Conservation (phyloP, 53 echinoderm and acorn worm genomes). For the Actinopyga echinites region DNA sequence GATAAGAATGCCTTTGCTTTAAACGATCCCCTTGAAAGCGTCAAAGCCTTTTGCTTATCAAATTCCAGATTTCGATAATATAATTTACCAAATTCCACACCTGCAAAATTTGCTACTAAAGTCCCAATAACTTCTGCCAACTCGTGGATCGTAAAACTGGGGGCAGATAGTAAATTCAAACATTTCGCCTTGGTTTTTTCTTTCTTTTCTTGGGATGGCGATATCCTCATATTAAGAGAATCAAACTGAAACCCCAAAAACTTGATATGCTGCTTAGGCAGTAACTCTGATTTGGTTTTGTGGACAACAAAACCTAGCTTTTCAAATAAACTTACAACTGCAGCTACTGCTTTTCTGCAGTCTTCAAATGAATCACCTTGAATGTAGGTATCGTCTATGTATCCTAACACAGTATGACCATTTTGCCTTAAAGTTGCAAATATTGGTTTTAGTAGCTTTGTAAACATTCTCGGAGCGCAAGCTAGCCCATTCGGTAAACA, state of each 20-base stretch:
- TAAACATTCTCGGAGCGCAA: slow-evolving; percentile 58
- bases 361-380: neutral
- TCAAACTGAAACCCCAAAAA: slow-evolving; percentile 45
- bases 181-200: neutral
- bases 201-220: slow-evolving; percentile 1
- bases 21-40: neutral
- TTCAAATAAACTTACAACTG: neutral
- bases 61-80: neutral
- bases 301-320: slow-evolving; percentile 42
- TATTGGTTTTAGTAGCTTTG: slow-evolving; percentile 48
- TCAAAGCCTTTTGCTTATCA: neutral
- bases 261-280: neutral
- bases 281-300: slow-evolving; percentile 29
- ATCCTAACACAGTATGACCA: slow-evolving; percentile 2
- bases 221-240: slow-evolving; percentile 14
- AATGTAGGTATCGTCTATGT: slow-evolving; percentile 49
- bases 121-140: neutral
- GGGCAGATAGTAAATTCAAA: neutral
- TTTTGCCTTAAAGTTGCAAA: slow-evolving; percentile 8
- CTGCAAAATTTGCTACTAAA: neutral
- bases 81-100: neutral
- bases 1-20: neutral
- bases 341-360: neutral
- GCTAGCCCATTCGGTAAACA: slow-evolving; percentile 54
- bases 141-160: neutral